phyloP scores from a whole-genome alignment of 1,140 invertebrate species.

The Rhopalosiphum maidis region DNA sequence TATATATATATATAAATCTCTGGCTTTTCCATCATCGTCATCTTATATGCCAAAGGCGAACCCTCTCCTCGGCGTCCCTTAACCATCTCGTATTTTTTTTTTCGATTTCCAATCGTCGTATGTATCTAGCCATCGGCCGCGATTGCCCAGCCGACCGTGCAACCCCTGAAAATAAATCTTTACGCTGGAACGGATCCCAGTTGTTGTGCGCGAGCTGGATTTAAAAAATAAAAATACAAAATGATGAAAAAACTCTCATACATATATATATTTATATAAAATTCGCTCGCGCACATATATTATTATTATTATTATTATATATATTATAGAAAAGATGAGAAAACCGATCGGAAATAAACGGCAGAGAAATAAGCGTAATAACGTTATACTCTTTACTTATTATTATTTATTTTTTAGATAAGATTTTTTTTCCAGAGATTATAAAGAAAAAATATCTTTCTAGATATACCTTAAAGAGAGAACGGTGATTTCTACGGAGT shows the following conservation, averaged over 20 bases:
- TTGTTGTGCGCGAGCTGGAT: conserved; percentile 56
- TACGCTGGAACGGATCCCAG: conserved; percentile 57
- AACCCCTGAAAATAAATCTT: conserved; percentile 58
- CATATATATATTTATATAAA: background rate
- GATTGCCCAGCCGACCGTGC: conserved; percentile 57
- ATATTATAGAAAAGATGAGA: conserved; percentile 37
- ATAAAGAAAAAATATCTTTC: conserved; percentile 33
- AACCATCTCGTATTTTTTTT: conserved; percentile 44
- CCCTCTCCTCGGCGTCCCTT: conserved; percentile 48
- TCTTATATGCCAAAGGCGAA: conserved; percentile 53
- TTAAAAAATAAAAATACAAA: conserved; percentile 57
- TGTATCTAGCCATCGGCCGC: conserved; percentile 57
- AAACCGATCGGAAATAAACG: conserved; percentile 44
- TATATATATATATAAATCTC: conserved; percentile 47
- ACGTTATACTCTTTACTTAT: conserved; percentile 34
- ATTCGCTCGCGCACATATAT: background rate
- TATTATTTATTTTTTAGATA: conserved; percentile 42
- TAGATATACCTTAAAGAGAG: background rate
- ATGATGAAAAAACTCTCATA: conserved; percentile 44
- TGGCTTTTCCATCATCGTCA: conserved; percentile 56
- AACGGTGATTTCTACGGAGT: conserved; percentile 41
- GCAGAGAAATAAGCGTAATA: conserved; percentile 55
- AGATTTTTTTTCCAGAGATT: conserved; percentile 13
- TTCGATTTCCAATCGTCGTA: conserved; percentile 57
- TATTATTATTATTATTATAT: conserved; percentile 14